Evolutionary conservation across 2,888 invertebrate genomes (phyloP).

Genomic region (Drosophila prolongata): DNA sequence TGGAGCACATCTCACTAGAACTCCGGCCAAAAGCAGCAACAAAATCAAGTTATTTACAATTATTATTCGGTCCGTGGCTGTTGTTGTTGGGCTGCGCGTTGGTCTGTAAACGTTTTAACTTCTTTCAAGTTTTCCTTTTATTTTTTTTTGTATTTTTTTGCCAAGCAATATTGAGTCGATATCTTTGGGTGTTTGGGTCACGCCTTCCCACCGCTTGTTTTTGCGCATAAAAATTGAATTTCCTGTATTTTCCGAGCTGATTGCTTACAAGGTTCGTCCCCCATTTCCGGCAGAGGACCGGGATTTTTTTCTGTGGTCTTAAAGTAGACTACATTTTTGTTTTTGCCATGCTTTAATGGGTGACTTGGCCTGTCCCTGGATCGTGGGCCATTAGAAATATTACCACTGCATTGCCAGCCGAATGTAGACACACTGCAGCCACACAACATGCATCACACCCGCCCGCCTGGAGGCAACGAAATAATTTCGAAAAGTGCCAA

Average conservation of each 20-base stretch:
- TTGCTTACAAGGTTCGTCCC: conserved; percentile 55
- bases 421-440: conserved; percentile 40
- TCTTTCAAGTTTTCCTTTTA: conserved; percentile 47
- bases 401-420: conserved; percentile 56
- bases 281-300: conserved; percentile 53
- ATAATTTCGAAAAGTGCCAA: conserved; percentile 77
- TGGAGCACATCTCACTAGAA: conserved; percentile 46
- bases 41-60: conserved; percentile 72
- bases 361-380: conserved; percentile 28
- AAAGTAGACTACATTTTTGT: conserved; percentile 37
- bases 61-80: conserved; percentile 56
- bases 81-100: conserved; percentile 52
- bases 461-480: conserved; percentile 53
- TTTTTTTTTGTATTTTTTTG: conserved; percentile 9
- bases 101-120: conserved; percentile 63
- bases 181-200: conserved; percentile 35
- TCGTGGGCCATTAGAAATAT: conserved; percentile 60
- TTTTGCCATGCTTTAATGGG: conserved; percentile 11
- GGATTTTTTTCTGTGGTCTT: conserved; percentile 14
- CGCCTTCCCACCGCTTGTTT: conserved; percentile 50
- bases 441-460: conserved; percentile 39
- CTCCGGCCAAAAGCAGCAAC: conserved; percentile 24
- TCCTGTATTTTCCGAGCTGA: conserved; percentile 64
- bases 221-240: conserved; percentile 71
- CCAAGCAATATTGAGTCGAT: conserved; percentile 59